Conservation (phyloP, 2,113 vertebrate species). For the Gadus macrocephalus region DNA sequence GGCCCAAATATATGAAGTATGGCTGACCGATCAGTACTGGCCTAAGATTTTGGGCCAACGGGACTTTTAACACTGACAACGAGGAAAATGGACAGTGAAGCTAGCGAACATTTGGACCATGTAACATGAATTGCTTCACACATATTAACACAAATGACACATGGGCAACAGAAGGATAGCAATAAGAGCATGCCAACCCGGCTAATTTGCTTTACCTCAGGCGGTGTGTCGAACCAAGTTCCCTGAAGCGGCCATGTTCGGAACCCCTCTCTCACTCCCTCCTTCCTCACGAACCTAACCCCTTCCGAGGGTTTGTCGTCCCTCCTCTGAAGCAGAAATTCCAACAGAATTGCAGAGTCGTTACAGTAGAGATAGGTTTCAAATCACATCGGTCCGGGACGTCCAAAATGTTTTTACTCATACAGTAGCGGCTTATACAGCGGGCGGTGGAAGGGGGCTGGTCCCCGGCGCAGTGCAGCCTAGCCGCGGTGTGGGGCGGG, state of each 20-base stretch:
- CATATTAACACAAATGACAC: background rate
- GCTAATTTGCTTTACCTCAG: conserved; percentile 74
- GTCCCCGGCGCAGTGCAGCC: conserved; percentile 52
- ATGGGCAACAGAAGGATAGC: background rate
- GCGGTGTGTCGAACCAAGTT: conserved; percentile 68
- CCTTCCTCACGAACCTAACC: conserved; percentile 68
- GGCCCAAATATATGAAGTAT: conserved; percentile 2
- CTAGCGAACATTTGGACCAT: conserved; percentile 4
- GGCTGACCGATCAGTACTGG: conserved; percentile 6
- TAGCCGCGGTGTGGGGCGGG: conserved; percentile 50
- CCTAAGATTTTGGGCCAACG: conserved; percentile 30
- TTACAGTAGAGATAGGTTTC: conserved; percentile 7
- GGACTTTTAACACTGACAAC: conserved; percentile 16
- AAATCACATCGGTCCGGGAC: conserved; percentile 37
- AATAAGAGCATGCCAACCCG: conserved; percentile 2
- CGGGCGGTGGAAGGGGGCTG: conserved; percentile 25
- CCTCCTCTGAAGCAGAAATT: conserved; percentile 52
- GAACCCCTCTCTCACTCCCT: conserved; percentile 61
- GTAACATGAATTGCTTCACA: conserved; percentile 1
- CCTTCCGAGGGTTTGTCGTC: conserved; percentile 62
- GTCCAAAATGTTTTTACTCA: conserved; percentile 30
- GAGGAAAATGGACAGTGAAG: background rate
- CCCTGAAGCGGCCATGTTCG: conserved; percentile 75
- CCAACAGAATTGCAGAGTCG: conserved; percentile 14
- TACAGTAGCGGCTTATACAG: conserved; percentile 36